A percentile compares a stretch with the other conserved stretches of the same genome.
These are phyloP conservation scores for Elgaria multicarinata DNA, from an alignment of 2,113 vertebrate genomes.

Conservation along the genomic window DNA sequence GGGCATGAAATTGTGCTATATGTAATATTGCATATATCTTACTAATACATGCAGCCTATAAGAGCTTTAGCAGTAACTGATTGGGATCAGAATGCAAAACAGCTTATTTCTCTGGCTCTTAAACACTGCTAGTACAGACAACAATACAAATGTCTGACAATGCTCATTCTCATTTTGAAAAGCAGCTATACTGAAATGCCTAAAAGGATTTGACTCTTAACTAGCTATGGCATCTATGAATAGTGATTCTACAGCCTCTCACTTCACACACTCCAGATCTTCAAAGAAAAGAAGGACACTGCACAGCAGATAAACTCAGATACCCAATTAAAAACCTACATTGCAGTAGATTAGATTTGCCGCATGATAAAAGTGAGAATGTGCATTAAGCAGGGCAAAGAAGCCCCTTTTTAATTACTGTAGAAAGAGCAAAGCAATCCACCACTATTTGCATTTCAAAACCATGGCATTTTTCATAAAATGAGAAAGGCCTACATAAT, in stretches of 20 bases:
- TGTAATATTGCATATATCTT: neutral
- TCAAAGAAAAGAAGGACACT: conserved; percentile 25
- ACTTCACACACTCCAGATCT: neutral
- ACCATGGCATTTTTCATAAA: conserved; percentile 51
- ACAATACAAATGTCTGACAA: conserved; percentile 32
- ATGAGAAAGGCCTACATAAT: conserved; percentile 38
- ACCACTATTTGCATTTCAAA: conserved; percentile 65
- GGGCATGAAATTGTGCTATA: neutral
- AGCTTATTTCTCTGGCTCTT: conserved; percentile 29
- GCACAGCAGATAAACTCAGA: conserved; percentile 33
- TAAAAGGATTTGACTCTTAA: conserved; percentile 29
- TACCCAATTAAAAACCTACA: conserved; percentile 50
- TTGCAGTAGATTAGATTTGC: conserved; percentile 48
- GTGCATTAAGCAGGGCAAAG: conserved; percentile 40
- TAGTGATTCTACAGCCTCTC: neutral
- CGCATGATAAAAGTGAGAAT: conserved; percentile 48
- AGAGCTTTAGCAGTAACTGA: conserved; percentile 48
- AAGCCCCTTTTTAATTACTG: conserved; percentile 57
- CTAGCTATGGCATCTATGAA: neutral
- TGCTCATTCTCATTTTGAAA: conserved; percentile 31
- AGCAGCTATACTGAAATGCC: neutral
- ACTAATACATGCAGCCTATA: conserved; percentile 31
- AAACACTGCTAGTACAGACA: conserved; percentile 29
- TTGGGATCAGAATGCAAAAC: conserved; percentile 45
- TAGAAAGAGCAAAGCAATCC: conserved; percentile 56